A percentile compares a stretch with the other conserved stretches of the same genome.
phyloP scores from a whole-genome alignment of 2,113 vertebrate species.

The Perca flavescens region DNA sequence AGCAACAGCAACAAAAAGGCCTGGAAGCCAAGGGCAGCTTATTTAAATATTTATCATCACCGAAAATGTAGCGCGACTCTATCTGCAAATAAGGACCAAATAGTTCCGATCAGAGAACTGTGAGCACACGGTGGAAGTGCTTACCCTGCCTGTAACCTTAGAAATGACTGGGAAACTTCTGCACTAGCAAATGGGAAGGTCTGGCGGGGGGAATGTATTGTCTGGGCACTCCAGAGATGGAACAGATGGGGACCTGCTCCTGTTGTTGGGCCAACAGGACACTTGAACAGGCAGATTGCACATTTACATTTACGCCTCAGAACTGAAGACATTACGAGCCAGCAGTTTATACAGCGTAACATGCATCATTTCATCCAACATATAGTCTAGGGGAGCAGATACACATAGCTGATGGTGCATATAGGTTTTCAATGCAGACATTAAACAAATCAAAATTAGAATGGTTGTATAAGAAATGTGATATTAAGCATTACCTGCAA shows the following conservation, averaged over 20 bases:
- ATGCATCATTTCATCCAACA: slow-evolving; percentile 24
- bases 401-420: slow-evolving; percentile 13
- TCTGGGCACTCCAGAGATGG: slow-evolving; percentile 83
- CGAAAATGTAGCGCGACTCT: slow-evolving; percentile 17
- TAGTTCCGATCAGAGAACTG: slow-evolving; percentile 53
- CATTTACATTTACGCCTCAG: slow-evolving; percentile 91
- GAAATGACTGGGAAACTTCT: slow-evolving; percentile 66
- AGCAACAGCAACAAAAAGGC: slow-evolving; percentile 60
- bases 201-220: slow-evolving; percentile 77
- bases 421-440: not conserved
- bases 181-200: slow-evolving; percentile 64
- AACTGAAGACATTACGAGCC: slow-evolving; percentile 59
- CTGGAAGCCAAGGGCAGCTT: slow-evolving; percentile 54
- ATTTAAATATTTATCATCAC: slow-evolving; percentile 71
- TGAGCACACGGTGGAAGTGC: slow-evolving; percentile 55
- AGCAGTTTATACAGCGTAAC: slow-evolving; percentile 39
- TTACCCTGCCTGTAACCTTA: slow-evolving; percentile 69
- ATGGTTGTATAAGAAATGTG: slow-evolving; percentile 26
- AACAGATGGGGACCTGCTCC: slow-evolving; percentile 94
- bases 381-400: slow-evolving; percentile 11
- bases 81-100: slow-evolving; percentile 52
- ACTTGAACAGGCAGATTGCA: slow-evolving; percentile 89
- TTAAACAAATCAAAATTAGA: slow-evolving; percentile 26
- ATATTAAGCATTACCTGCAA: slow-evolving; percentile 36
- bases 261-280: slow-evolving; percentile 88